Evolutionary conservation across 2,797 vertebrate genomes (phyloP).

Genomic region (Synaphobranchus kaupii): DNA sequence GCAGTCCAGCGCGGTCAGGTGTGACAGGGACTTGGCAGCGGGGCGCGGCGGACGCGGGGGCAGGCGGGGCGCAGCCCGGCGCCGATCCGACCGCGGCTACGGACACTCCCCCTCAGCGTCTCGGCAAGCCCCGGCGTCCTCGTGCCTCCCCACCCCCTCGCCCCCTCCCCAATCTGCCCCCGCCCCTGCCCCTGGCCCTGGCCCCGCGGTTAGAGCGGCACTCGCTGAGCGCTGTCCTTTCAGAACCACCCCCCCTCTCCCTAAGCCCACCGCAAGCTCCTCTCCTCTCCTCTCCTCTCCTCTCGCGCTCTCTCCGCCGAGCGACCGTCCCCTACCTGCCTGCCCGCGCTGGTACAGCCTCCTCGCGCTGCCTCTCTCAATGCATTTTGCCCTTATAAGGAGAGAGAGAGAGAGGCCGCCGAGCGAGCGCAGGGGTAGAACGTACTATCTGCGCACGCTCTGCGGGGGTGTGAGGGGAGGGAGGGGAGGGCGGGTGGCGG

Average conservation of each 20-base stretch:
- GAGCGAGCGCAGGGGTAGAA: slow-evolving; percentile 65
- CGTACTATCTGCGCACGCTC: slow-evolving; percentile 66
- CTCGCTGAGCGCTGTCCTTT: slow-evolving; percentile 48
- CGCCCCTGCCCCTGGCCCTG: too few species aligned
- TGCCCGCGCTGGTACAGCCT: slow-evolving; percentile 66
- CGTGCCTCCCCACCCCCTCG: slow-evolving; percentile 34
- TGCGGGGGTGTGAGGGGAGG: slow-evolving; percentile 67
- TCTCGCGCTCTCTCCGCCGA: slow-evolving; percentile 40
- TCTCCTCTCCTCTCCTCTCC: too few species aligned
- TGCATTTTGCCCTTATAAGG: slow-evolving; percentile 84
- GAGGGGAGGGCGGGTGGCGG: slow-evolving; percentile 56
- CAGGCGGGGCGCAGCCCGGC: background rate
- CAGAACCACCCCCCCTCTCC: slow-evolving; percentile 37
- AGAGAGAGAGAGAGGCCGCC: slow-evolving; percentile 67
- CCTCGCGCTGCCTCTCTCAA: slow-evolving; percentile 70
- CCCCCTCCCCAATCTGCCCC: background rate
- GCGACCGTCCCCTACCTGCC: slow-evolving; percentile 66
- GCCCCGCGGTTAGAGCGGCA: background rate
- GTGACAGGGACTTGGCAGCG: background rate
- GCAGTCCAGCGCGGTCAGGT: background rate
- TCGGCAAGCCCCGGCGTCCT: slow-evolving; percentile 33
- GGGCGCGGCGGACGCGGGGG: background rate
- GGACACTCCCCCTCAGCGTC: too few species aligned
- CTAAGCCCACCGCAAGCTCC: slow-evolving; percentile 32
- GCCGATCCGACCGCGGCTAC: background rate